Evolutionary conservation across 1,140 invertebrate species (phyloP).

Genomic region (Lasioglossum albipes): DNA sequence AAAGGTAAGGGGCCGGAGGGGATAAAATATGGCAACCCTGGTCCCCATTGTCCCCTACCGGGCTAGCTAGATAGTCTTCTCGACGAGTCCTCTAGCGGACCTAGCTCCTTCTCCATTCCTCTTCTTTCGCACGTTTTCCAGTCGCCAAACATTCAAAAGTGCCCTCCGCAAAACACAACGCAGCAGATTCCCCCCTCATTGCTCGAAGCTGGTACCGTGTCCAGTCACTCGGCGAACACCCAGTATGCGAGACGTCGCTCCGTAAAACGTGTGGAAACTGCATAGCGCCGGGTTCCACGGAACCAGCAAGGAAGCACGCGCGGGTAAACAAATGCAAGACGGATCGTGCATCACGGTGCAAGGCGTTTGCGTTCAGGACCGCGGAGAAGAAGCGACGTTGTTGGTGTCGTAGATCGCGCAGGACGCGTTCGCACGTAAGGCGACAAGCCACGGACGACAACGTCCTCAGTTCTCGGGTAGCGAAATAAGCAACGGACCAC

Average conservation of each 20-base stretch:
- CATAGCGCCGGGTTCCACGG: background rate
- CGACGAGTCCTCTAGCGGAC: too few species aligned
- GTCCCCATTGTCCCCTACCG: too few species aligned
- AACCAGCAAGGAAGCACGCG: background rate
- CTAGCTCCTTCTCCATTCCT: too few species aligned
- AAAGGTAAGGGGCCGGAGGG: too few species aligned
- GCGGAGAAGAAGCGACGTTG: background rate
- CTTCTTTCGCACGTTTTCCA: too few species aligned
- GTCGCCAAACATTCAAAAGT: too few species aligned
- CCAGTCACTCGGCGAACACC: too few species aligned
- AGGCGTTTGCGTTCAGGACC: background rate
- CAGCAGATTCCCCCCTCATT: too few species aligned
- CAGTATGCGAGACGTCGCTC: background rate
- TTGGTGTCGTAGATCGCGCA: background rate
- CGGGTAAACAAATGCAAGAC: conserved; percentile 19
- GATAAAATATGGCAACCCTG: too few species aligned
- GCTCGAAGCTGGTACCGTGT: background rate
- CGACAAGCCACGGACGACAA: background rate
- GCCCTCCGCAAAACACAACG: too few species aligned
- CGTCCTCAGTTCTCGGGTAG: background rate
- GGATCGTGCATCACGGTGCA: conserved; percentile 21
- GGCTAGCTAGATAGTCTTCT: too few species aligned
- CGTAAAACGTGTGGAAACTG: background rate
- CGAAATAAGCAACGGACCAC: conserved; percentile 25
- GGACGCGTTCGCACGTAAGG: conserved; percentile 8